Conservation (phyloP, 2,113 vertebrate genomes). For the Aldabrachelys gigantea region DNA sequence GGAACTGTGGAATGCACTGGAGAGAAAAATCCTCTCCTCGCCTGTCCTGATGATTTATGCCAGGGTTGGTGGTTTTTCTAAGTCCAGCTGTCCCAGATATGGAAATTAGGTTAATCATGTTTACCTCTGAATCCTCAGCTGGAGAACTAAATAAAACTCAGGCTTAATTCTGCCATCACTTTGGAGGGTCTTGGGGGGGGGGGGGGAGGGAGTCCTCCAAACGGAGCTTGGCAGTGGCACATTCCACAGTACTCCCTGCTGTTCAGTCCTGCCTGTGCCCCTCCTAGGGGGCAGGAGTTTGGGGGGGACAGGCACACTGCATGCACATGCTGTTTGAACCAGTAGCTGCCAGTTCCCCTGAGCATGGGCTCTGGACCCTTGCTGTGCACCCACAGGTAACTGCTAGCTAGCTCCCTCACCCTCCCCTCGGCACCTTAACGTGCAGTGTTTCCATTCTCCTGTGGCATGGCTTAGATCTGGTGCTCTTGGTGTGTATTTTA, state of each 20-base stretch:
- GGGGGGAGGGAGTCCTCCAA: not conserved
- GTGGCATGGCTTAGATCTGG: not conserved
- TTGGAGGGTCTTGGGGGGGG: conserved; percentile 47
- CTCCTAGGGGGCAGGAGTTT: not conserved
- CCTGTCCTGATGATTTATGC: conserved; percentile 30
- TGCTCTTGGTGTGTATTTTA: accelerated
- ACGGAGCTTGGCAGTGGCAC: conserved; percentile 47
- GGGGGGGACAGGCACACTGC: not conserved
- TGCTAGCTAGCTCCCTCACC: not conserved
- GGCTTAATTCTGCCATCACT: conserved; percentile 73
- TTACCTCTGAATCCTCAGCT: conserved; percentile 74
- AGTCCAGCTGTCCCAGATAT: conserved; percentile 75
- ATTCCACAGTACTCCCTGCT: not conserved
- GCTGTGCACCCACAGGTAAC: accelerated
- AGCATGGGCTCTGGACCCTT: accelerated
- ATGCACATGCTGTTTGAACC: accelerated
- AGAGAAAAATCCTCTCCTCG: conserved; percentile 37
- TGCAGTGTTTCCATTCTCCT: not conserved
- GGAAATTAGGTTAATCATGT: conserved; percentile 76
- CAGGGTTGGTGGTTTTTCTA: not conserved
- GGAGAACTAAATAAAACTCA: conserved; percentile 75
- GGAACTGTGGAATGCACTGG: not conserved
- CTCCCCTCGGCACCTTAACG: not conserved
- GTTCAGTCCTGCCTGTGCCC: accelerated
- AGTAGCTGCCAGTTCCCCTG: accelerated